Percentiles rank a stretch among this genome's conserved stretches.
Conservation (phyloP, 2,888 invertebrate species). For the Hirudinaria manillensis region DNA sequence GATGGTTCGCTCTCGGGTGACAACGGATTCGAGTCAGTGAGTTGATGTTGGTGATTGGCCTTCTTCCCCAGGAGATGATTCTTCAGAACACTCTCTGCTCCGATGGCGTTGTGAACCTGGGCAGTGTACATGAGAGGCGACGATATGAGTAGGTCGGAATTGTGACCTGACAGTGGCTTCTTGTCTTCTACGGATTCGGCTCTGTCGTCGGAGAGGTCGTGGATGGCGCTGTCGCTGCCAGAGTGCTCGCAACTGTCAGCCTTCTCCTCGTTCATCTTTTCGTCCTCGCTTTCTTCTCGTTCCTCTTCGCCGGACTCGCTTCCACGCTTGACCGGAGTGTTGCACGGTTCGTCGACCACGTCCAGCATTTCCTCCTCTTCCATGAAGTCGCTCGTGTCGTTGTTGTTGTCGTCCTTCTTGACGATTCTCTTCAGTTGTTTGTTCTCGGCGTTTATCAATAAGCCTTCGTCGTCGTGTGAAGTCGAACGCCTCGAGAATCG, state of each 20-base stretch:
- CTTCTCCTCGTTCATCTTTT: neutral
- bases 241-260: neutral
- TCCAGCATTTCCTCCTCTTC: conserved; percentile 29
- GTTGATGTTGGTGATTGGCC: too few species aligned
- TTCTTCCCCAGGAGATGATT: conserved; percentile 39
- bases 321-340: conserved; percentile 3
- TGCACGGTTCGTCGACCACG: conserved; percentile 22
- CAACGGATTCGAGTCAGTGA: neutral
- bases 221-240: conserved; percentile 30
- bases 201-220: conserved; percentile 30
- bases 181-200: conserved; percentile 27
- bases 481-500: neutral
- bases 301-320: neutral
- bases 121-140: conserved; percentile 41
- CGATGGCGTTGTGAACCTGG: conserved; percentile 34
- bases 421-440: neutral
- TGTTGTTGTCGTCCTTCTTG: conserved; percentile 31
- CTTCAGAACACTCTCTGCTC: conserved; percentile 33
- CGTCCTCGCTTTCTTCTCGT: conserved; percentile 18
- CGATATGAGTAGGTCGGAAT: conserved; percentile 38
- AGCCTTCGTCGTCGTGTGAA: neutral
- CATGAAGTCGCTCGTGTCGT: conserved; percentile 23
- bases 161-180: conserved; percentile 24
- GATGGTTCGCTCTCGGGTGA: conserved; percentile 5
- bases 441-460: neutral